Percentiles rank a stretch among this genome's conserved stretches.
These are phyloP conservation scores for Bombus turneri DNA, from an alignment of 1,140 invertebrate species.

Conservation along the genomic window DNA sequence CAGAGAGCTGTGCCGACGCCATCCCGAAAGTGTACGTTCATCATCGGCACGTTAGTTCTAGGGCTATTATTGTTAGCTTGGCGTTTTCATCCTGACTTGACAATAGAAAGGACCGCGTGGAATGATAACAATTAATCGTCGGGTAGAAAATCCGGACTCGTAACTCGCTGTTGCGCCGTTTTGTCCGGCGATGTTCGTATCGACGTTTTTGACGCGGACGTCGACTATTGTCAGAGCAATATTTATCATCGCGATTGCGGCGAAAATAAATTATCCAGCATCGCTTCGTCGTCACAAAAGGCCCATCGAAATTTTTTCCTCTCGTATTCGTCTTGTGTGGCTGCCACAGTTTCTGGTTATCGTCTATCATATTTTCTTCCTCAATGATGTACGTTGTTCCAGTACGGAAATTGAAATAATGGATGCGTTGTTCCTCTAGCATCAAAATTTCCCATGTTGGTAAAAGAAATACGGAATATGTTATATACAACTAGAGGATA, in stretches of 20 bases:
- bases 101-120: conserved; percentile 32
- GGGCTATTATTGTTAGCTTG: conserved; percentile 15
- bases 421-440: background rate
- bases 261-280: conserved; percentile 30
- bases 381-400: background rate
- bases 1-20: no score
- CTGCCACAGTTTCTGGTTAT: background rate
- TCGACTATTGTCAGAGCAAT: conserved; percentile 34
- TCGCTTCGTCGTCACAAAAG: background rate
- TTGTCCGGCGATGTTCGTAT: conserved; percentile 27
- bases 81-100: conserved; percentile 22
- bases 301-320: background rate
- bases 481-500: background rate
- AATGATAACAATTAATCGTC: conserved; percentile 53
- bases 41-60: background rate
- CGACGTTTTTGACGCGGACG: conserved; percentile 37
- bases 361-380: background rate
- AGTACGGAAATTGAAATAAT: background rate
- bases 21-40: background rate
- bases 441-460: background rate
- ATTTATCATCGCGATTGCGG: conserved; percentile 47
- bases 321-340: background rate
- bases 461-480: background rate
- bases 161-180: conserved; percentile 33
- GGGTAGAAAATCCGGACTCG: conserved; percentile 19